These are phyloP conservation scores for Cordylochernes scorpioides DNA, from an alignment of 2,888 invertebrate genomes.

Conservation along the genomic window DNA sequence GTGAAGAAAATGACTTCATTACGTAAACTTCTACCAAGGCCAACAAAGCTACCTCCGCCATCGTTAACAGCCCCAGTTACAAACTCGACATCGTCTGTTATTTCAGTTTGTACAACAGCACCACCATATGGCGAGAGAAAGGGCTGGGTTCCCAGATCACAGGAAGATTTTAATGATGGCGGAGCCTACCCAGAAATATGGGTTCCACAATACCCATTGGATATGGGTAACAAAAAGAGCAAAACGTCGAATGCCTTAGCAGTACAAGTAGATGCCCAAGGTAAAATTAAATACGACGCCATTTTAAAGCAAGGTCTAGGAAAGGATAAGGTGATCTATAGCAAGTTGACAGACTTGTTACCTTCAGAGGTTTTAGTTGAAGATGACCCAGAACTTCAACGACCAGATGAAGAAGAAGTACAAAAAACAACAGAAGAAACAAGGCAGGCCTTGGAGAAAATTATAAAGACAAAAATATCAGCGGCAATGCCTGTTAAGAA, in stretches of 20 bases:
- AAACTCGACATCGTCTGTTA: too few species aligned
- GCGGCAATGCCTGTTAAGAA: slow-evolving; percentile 88
- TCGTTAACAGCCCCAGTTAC: too few species aligned
- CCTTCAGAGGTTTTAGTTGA: slow-evolving; percentile 70
- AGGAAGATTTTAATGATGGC: slow-evolving; percentile 54
- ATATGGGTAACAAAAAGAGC: slow-evolving; percentile 46
- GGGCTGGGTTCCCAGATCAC: slow-evolving; percentile 67
- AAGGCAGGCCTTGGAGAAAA: slow-evolving; percentile 52
- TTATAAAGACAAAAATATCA: slow-evolving; percentile 66
- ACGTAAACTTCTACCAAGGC: too few species aligned
- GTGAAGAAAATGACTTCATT: too few species aligned
- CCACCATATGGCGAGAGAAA: slow-evolving; percentile 84
- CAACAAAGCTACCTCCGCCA: slow-evolving; percentile 26
- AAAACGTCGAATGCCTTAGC: slow-evolving; percentile 65
- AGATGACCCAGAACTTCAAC: slow-evolving; percentile 62
- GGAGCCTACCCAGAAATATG: slow-evolving; percentile 94
- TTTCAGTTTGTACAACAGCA: slow-evolving; percentile 48
- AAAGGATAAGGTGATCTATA: slow-evolving; percentile 84
- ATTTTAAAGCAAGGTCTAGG: slow-evolving; percentile 79
- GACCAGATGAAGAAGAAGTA: slow-evolving; percentile 60
- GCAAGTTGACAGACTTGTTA: slow-evolving; percentile 67
- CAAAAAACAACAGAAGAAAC: slow-evolving; percentile 73
- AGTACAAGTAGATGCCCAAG: slow-evolving; percentile 71
- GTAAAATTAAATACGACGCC: slow-evolving; percentile 81
- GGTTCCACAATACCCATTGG: slow-evolving; percentile 80